A percentile compares a stretch with the other conserved stretches of the same genome.
These are phyloP conservation scores for Heterohyrax brucei DNA, from an alignment of 2,797 vertebrate species.

Conservation along the genomic window DNA sequence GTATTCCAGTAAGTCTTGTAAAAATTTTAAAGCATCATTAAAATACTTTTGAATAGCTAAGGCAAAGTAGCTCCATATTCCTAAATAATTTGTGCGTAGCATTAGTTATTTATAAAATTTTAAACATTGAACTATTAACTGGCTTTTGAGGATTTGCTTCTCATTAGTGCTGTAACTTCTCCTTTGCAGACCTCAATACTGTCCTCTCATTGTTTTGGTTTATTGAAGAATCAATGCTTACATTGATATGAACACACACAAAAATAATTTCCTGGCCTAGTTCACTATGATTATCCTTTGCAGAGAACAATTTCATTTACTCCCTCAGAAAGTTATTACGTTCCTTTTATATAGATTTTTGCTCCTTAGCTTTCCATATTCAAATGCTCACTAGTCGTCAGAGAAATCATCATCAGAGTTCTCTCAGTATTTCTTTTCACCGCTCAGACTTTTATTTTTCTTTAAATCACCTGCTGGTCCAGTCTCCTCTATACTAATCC, in stretches of 20 bases:
- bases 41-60: slow-evolving; percentile 30
- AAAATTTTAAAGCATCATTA: slow-evolving; percentile 21
- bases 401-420: not conserved
- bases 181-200: not conserved
- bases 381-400: not conserved
- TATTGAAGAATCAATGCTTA: not conserved
- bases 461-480: not conserved
- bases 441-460: not conserved
- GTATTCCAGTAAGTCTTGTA: not conserved
- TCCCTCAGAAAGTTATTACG: not conserved
- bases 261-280: not conserved
- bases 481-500: not conserved
- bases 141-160: slow-evolving; percentile 32
- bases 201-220: not conserved
- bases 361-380: not conserved
- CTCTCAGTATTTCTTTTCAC: not conserved
- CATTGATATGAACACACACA: not conserved
- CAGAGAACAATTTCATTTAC: not conserved
- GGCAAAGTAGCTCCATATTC: not conserved
- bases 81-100: not conserved
- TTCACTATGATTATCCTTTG: not conserved
- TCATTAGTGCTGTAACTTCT: not conserved
- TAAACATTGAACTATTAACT: slow-evolving; percentile 4
- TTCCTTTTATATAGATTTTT: not conserved
- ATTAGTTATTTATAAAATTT: slow-evolving; percentile 30